Evolutionary conservation across 2,797 vertebrate genomes (phyloP).

Genomic region (Siniperca obscura): DNA sequence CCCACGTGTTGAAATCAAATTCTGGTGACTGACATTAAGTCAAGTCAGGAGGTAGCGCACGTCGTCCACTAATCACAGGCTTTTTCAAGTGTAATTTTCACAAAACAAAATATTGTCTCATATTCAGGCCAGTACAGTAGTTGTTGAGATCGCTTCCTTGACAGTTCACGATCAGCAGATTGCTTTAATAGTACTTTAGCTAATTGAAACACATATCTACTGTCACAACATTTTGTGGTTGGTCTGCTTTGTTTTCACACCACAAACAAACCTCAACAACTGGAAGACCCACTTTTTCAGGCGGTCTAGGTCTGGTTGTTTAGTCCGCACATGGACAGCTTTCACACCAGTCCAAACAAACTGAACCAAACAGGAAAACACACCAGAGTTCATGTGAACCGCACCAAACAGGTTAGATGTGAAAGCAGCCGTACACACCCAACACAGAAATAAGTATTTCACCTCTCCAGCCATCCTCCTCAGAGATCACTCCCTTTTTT

Average conservation of each 20-base stretch:
- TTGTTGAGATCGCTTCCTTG: background rate
- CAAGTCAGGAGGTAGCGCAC: background rate
- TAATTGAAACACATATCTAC: background rate
- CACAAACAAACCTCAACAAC: background rate
- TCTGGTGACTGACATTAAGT: background rate
- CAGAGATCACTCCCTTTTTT: slow-evolving; percentile 17
- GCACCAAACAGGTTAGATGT: background rate
- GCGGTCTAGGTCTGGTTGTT: background rate
- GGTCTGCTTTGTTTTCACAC: background rate
- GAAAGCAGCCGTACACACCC: background rate
- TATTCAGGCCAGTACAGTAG: too few species aligned
- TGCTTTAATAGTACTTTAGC: background rate
- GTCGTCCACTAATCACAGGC: too few species aligned
- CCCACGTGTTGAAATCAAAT: background rate
- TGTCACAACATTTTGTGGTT: background rate
- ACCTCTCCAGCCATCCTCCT: slow-evolving; percentile 4
- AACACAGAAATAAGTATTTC: slow-evolving; percentile 4
- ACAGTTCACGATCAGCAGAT: background rate
- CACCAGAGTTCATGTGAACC: slow-evolving; percentile 4
- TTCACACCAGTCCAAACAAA: background rate
- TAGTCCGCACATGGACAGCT: background rate
- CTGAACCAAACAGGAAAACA: background rate
- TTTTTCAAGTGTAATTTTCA: background rate
- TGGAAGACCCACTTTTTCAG: background rate
- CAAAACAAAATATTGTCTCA: background rate